Conservation (phyloP, 2,113 vertebrate genomes). For the Hystrix brachyura region DNA sequence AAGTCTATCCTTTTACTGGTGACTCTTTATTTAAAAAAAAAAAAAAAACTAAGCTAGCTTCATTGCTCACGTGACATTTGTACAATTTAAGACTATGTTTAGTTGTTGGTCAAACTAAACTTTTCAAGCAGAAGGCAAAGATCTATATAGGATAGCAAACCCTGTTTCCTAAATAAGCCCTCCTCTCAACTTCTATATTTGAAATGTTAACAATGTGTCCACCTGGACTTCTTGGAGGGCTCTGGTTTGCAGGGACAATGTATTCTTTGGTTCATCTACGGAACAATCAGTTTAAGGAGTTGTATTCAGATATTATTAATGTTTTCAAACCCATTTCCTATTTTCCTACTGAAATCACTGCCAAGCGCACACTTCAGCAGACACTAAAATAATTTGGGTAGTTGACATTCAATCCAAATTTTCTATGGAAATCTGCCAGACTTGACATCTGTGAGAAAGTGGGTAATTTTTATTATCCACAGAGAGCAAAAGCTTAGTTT, state of each 20-base stretch:
- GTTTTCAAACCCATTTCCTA: slow-evolving; percentile 91
- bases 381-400: slow-evolving; percentile 92
- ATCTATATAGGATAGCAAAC: not conserved
- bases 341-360: slow-evolving; percentile 89
- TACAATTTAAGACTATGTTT: not conserved
- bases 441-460: slow-evolving; percentile 92
- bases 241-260: slow-evolving; percentile 71
- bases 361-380: slow-evolving; percentile 90
- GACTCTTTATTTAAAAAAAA: not conserved
- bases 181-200: slow-evolving; percentile 36
- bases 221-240: slow-evolving; percentile 80
- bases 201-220: slow-evolving; percentile 68
- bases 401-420: slow-evolving; percentile 91
- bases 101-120: slow-evolving; percentile 36
- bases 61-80: not conserved
- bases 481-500: slow-evolving; percentile 87
- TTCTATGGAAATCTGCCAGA: slow-evolving; percentile 91
- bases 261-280: slow-evolving; percentile 81
- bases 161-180: not conserved
- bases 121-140: not conserved
- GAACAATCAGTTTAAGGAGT: slow-evolving; percentile 89
- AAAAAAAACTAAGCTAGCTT: not conserved
- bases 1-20: slow-evolving; percentile 11
- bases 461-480: slow-evolving; percentile 91
- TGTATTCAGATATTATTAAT: slow-evolving; percentile 91